Conservation (phyloP, 2,888 invertebrate genomes). For the Drosophila siamana region DNA sequence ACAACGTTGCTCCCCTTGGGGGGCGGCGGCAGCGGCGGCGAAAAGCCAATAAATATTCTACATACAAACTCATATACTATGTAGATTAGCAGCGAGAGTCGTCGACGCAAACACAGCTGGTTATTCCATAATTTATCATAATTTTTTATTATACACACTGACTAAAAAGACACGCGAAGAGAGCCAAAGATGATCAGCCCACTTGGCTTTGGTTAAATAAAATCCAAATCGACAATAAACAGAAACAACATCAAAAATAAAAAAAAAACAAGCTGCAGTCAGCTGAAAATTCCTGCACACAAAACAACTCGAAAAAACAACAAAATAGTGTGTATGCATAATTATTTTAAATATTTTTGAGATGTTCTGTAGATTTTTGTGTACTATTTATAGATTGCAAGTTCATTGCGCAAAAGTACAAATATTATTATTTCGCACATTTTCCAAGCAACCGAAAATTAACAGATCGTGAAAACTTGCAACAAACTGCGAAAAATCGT, state of each 20-base stretch:
- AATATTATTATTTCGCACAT: slow-evolving; percentile 29
- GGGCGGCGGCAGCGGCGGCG: too few species aligned
- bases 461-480: slow-evolving; percentile 60
- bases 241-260: slow-evolving; percentile 42
- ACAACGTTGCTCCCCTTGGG: slow-evolving; percentile 20
- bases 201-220: slow-evolving; percentile 38
- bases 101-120: slow-evolving; percentile 38
- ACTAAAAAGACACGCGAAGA: slow-evolving; percentile 36
- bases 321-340: slow-evolving; percentile 14
- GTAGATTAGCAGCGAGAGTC: slow-evolving; percentile 24
- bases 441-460: slow-evolving; percentile 29
- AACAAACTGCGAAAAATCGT: slow-evolving; percentile 51
- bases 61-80: slow-evolving; percentile 1
- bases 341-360: slow-evolving; percentile 9
- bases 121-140: slow-evolving; percentile 54
- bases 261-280: slow-evolving; percentile 45
- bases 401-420: slow-evolving; percentile 41
- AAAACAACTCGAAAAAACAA: slow-evolving; percentile 41
- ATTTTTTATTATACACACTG: slow-evolving; percentile 50
- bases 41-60: slow-evolving; percentile 2
- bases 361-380: slow-evolving; percentile 23
- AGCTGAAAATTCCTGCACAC: slow-evolving; percentile 47
- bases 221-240: slow-evolving; percentile 46
- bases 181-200: slow-evolving; percentile 27
- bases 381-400: slow-evolving; percentile 47